Base-by-base conservation (phyloP, 2,113 vertebrate species). In the Octodon degus region DNA sequence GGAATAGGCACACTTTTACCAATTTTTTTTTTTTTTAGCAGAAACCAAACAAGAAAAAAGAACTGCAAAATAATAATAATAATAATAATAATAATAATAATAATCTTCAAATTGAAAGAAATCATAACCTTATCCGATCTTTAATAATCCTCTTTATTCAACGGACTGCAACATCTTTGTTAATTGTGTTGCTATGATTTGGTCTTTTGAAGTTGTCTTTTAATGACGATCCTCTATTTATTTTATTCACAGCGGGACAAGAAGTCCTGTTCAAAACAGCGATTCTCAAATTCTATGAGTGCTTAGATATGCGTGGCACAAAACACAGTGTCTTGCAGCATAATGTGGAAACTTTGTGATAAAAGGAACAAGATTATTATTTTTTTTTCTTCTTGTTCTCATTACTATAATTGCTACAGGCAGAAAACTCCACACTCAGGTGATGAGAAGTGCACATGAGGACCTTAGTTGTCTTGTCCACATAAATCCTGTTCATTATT, bases 401-500 rank as follows among this genome's bases (percentile, higher is more conserved):
- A 40, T 67, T 68, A 67, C 24, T 82, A 4, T 74, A 79, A 1
- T 67, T 83, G 53, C 17, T 93, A 47, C 82, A 24, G 95, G 7
- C 13, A 91, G 72, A n/a, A 72, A 93, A 63, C 43, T 62, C 74
- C 40, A 90, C 34, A 83, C 25, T 89, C 17, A 96, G 34, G 43
- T 47, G 50, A 79, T 89, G 65, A 92, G 37, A 96, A 93, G 77
- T 87, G 72, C 32, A 58, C 19, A n/a, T 60, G 43, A 53, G 20
- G 20, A 32, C n/a, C 87, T 43, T 14, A 14, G 32, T 70, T 27
- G 62, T 91, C 91, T 89, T 95, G 55, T 89, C 25, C 37, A 55
- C 74, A 93, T 86, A 93, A 95, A 95, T 93, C 67, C 74, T 86
- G 93, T 86, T 86, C 43, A 63, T 17, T 37, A 80, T 90, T 95